Evolutionary conservation across 1,140 invertebrate species (phyloP).

Genomic region (Drosophila repleta): DNA sequence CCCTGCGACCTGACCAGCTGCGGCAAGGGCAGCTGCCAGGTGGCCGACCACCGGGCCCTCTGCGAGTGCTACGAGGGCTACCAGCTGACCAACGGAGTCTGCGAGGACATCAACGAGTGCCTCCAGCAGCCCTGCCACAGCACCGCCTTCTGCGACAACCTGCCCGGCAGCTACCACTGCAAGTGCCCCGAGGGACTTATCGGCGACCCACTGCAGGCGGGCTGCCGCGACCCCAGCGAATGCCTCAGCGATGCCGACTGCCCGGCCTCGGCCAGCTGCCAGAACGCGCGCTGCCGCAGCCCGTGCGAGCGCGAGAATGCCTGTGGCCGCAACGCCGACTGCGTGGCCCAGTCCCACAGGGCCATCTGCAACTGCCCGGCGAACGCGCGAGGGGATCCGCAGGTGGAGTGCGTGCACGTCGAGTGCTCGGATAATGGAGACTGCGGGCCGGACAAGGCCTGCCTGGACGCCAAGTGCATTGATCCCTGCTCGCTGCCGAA

Average conservation of each 20-base stretch:
- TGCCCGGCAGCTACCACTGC: slow-evolving; percentile 90
- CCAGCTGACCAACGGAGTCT: slow-evolving; percentile 87
- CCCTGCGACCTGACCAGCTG: slow-evolving; percentile 90
- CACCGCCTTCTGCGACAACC: slow-evolving; percentile 91
- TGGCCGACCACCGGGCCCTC: slow-evolving; percentile 88
- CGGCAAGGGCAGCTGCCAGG: slow-evolving; percentile 89
- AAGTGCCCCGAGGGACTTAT: slow-evolving; percentile 91
- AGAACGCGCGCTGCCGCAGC: slow-evolving; percentile 91
- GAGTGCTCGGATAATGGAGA: slow-evolving; percentile 93
- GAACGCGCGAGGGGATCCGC: slow-evolving; percentile 90
- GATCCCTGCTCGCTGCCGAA: slow-evolving; percentile 92
- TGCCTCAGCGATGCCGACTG: slow-evolving; percentile 92
- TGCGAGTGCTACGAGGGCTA: slow-evolving; percentile 92
- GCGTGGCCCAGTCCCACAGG: slow-evolving; percentile 87
- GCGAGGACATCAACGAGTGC: slow-evolving; percentile 94
- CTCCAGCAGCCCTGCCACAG: slow-evolving; percentile 89
- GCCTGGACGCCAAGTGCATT: slow-evolving; percentile 91
- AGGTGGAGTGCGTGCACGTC: slow-evolving; percentile 88
- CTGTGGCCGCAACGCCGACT: slow-evolving; percentile 91
- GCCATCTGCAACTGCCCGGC: slow-evolving; percentile 90
- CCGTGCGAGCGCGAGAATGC: slow-evolving; percentile 88
- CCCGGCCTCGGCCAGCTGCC: slow-evolving; percentile 90
- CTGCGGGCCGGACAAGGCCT: slow-evolving; percentile 89
- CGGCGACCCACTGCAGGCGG: slow-evolving; percentile 88
- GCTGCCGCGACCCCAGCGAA: slow-evolving; percentile 91